Conservation (phyloP, 2,888 invertebrate species). For the Clepsis dumicolana region DNA sequence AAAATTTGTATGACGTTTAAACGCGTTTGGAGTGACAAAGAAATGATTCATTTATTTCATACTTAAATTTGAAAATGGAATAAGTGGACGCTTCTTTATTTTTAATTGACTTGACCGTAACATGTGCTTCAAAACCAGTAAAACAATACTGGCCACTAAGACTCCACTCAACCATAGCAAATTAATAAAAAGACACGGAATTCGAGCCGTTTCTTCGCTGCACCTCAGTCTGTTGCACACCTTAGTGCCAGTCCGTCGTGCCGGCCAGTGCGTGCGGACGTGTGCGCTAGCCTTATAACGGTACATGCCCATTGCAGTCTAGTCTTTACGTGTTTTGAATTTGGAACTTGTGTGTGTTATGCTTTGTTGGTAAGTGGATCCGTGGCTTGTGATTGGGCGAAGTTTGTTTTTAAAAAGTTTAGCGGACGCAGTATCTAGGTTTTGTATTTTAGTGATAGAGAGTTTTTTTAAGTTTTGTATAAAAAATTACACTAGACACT, state of each 20-base stretch:
- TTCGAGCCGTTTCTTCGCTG: constrained; percentile 21
- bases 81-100: too few species aligned
- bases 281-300: constrained; percentile 21
- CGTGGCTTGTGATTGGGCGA: constrained; percentile 6
- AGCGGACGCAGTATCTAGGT: not conserved
- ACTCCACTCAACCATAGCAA: not conserved
- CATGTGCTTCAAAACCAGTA: not conserved
- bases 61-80: too few species aligned
- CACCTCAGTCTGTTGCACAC: constrained; percentile 27
- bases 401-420: constrained; percentile 8
- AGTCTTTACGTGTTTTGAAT: constrained; percentile 29
- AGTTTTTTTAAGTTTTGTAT: too few species aligned
- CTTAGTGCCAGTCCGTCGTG: constrained; percentile 11
- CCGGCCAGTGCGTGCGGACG: constrained; percentile 23
- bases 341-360: constrained; percentile 37
- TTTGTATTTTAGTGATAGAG: too few species aligned
- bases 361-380: constrained; percentile 32
- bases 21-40: too few species aligned
- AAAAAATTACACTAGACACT: too few species aligned
- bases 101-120: too few species aligned
- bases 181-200: constrained; percentile 17
- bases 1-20: too few species aligned
- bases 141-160: not conserved
- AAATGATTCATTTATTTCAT: too few species aligned
- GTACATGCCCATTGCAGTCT: constrained; percentile 16